These are phyloP conservation scores for Fistularia tabacaria DNA, from an alignment of 2,797 vertebrate genomes.

Conservation along the genomic window DNA sequence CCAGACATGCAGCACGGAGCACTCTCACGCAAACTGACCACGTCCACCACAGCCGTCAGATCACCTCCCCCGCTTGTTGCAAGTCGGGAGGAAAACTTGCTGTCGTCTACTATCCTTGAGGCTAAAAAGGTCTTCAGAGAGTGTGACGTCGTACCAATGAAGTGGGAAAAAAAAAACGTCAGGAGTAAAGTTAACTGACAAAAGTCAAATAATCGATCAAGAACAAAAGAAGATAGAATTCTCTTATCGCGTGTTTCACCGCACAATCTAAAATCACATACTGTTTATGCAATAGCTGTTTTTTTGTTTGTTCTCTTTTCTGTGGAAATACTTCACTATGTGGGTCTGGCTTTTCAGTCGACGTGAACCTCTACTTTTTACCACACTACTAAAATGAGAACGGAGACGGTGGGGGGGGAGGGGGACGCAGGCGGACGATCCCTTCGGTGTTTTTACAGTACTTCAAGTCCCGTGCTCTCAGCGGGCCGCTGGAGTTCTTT, in stretches of 20 bases:
- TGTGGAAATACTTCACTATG: too few relatives aligned
- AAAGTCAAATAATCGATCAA: conserved; percentile 19
- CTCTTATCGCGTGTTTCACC: background rate
- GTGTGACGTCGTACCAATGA: conserved; percentile 10
- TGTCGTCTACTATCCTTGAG: conserved; percentile 3
- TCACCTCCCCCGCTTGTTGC: background rate
- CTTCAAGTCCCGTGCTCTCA: too few relatives aligned
- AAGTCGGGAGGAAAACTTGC: conserved; percentile 1
- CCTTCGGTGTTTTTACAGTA: too few relatives aligned
- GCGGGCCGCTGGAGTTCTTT: too few relatives aligned
- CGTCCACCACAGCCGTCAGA: conserved; percentile 5
- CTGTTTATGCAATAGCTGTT: too few relatives aligned
- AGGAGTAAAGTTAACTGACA: conserved; percentile 14
- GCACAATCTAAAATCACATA: background rate
- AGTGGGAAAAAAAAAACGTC: conserved; percentile 29
- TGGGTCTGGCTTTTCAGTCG: too few relatives aligned
- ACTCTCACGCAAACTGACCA: conserved; percentile 27
- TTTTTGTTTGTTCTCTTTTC: too few relatives aligned
- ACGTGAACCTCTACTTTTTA: too few relatives aligned
- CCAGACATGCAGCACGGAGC: conserved; percentile 25
- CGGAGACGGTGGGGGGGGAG: too few relatives aligned
- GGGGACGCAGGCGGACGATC: too few relatives aligned
- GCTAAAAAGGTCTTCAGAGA: conserved; percentile 11
- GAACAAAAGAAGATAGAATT: conserved; percentile 23
- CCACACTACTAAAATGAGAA: too few relatives aligned